phyloP scores from a whole-genome alignment of 2,888 invertebrate genomes.

The Cantharis rustica region DNA sequence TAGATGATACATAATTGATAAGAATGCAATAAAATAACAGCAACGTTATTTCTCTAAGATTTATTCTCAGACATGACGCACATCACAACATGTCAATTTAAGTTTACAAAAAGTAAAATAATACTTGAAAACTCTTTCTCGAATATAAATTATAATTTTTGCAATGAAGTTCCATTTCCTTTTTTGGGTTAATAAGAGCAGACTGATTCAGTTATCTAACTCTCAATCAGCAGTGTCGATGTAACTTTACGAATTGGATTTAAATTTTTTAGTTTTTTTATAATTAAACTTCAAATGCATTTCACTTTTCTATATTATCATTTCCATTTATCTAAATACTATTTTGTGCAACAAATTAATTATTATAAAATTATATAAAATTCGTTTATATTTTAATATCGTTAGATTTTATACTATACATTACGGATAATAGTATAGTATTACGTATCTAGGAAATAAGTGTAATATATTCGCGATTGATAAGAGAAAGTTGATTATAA shows the following conservation, averaged over 20 bases:
- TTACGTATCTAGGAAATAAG: too few species aligned
- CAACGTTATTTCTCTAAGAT: background rate
- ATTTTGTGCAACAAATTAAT: too few species aligned
- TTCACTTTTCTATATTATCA: background rate
- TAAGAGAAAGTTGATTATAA: too few species aligned
- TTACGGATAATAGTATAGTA: too few species aligned
- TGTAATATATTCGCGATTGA: too few species aligned
- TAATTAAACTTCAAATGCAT: background rate
- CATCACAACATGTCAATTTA: background rate
- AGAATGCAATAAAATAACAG: background rate
- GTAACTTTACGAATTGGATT: background rate
- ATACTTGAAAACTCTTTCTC: background rate
- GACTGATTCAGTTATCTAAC: background rate
- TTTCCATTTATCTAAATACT: too few species aligned
- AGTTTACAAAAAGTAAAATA: background rate
- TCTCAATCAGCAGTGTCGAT: background rate
- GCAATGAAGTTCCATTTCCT: background rate
- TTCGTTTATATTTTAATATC: too few species aligned
- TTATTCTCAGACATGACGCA: background rate
- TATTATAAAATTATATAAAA: too few species aligned
- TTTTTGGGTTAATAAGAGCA: background rate
- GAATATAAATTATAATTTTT: background rate
- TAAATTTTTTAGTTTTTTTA: background rate
- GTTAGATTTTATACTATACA: too few species aligned
- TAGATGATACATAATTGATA: background rate